phyloP scores from a whole-genome alignment of 2,113 vertebrate species.

The Podiceps cristatus region DNA sequence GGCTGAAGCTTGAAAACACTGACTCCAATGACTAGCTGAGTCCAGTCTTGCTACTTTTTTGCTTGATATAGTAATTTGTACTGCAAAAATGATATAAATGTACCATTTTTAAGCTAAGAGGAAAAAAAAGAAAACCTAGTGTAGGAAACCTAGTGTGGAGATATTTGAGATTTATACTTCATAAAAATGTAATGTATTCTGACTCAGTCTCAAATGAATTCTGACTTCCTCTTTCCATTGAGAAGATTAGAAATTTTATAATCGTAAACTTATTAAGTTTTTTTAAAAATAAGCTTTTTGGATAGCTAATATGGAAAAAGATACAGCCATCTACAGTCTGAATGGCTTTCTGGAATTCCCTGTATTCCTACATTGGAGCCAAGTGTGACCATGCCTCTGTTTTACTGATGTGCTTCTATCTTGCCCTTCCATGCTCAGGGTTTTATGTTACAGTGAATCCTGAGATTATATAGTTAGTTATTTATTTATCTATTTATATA shows the following conservation, averaged over 20 bases:
- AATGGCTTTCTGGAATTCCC: too few species aligned
- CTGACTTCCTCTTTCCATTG: background rate
- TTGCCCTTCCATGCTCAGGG: too few species aligned
- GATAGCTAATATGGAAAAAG: too few species aligned
- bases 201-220: background rate
- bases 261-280: background rate
- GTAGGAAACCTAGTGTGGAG: background rate
- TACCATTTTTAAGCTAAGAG: background rate
- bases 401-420: too few species aligned
- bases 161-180: background rate
- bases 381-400: too few species aligned
- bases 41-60: background rate
- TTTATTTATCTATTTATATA: too few species aligned
- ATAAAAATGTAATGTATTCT: background rate
- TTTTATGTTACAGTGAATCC: too few species aligned
- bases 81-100: background rate
- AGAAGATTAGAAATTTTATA: background rate
- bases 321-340: too few species aligned
- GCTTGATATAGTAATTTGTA: background rate
- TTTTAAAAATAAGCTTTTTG: too few species aligned
- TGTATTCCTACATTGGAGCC: too few species aligned
- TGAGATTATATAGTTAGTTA: too few species aligned
- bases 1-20: background rate
- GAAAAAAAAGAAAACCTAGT: background rate
- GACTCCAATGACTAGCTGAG: background rate